A percentile compares a stretch with the other conserved stretches of the same genome.
Evolutionary conservation across 2,113 vertebrate species (phyloP).

Genomic region (Serilophus lunatus): DNA sequence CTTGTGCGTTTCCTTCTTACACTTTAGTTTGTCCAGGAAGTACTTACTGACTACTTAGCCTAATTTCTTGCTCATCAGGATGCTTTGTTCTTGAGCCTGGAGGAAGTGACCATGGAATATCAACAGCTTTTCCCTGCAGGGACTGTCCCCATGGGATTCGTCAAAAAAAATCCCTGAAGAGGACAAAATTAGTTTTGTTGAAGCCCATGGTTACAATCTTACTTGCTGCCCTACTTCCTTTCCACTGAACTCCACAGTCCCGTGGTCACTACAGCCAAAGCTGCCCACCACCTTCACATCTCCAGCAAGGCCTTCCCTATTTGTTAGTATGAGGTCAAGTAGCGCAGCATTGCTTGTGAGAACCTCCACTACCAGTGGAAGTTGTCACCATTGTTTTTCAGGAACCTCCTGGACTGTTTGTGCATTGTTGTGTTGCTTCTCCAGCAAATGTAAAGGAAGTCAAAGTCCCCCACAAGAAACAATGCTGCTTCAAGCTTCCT

Average conservation of each 20-base stretch:
- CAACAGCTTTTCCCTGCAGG: not conserved
- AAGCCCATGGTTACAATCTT: not conserved
- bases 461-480: fast-evolving
- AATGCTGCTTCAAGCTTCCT: not conserved
- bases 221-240: fast-evolving
- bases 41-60: not conserved
- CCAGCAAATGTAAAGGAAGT: too few species aligned
- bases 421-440: not conserved
- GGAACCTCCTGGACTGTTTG: not conserved
- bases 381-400: not conserved
- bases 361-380: not conserved
- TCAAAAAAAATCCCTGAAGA: not conserved
- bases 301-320: too few species aligned
- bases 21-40: not conserved
- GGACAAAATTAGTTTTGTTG: not conserved
- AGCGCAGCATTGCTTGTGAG: not conserved
- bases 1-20: not conserved
- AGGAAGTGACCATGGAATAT: not conserved
- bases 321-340: not conserved
- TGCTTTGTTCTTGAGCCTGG: not conserved
- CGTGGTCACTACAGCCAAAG: not conserved
- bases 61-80: too few species aligned
- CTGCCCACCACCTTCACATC: not conserved
- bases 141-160: not conserved
- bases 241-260: fast-evolving